Conservation (phyloP, 92 coral and sea anemone genomes). For the Parazoanthus atlanticus region DNA sequence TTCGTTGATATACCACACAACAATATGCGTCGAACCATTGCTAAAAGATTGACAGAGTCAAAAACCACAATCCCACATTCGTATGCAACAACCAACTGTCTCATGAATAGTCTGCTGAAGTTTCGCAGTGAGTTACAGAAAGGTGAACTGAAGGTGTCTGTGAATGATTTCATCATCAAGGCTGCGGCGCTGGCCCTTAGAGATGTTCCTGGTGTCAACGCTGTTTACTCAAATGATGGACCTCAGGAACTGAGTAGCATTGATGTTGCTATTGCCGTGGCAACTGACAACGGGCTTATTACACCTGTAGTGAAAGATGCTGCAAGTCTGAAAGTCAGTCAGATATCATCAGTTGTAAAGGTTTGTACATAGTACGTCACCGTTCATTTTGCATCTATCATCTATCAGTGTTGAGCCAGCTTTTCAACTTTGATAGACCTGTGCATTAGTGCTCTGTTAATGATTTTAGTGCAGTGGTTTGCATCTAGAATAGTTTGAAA, state of each 20-base stretch:
- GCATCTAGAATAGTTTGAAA: too few relatives aligned
- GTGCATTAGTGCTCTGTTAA: too few relatives aligned
- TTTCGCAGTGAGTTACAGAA: constrained; percentile 64
- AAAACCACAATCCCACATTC: constrained; percentile 90
- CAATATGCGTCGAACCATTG: constrained; percentile 77
- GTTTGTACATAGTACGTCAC: constrained; percentile 40
- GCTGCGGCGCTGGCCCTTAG: constrained; percentile 76
- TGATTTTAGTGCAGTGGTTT: too few relatives aligned
- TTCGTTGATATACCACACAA: constrained; percentile 72
- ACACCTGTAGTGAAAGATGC: constrained; percentile 91
- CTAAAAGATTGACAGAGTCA: constrained; percentile 84
- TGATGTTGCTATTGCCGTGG: constrained; percentile 89
- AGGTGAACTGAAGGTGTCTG: constrained; percentile 69
- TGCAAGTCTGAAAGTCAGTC: constrained; percentile 64
- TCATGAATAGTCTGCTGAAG: constrained; percentile 66
- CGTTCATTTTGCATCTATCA: not conserved
- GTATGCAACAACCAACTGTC: constrained; percentile 81
- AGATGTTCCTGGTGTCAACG: constrained; percentile 81
- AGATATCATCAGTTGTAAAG: constrained; percentile 79
- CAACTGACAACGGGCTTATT: constrained; percentile 85
- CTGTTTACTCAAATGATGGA: constrained; percentile 70
- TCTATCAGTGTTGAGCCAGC: too few relatives aligned
- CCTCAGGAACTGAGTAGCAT: constrained; percentile 63
- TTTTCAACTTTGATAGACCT: too few relatives aligned
- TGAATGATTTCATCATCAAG: constrained; percentile 90